Evolutionary conservation across 64 coral and sea anemone species (phyloP).

Genomic region (Pocillopora verrucosa): DNA sequence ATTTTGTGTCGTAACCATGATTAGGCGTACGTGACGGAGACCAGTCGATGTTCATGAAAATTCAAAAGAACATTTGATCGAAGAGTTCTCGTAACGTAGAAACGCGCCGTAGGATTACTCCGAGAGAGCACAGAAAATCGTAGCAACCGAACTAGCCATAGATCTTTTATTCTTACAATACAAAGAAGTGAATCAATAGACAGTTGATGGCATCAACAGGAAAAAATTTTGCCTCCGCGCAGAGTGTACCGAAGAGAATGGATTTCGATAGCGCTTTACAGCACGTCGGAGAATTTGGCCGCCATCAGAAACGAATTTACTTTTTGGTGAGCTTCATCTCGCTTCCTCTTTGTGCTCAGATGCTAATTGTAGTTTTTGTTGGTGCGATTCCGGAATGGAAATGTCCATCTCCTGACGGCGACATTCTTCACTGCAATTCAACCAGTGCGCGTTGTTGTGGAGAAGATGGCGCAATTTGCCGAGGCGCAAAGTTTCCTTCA

Average conservation of each 20-base stretch:
- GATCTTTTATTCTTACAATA: not conserved
- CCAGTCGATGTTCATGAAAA: too few relatives aligned
- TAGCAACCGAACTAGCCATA: not conserved
- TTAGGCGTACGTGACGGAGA: too few relatives aligned
- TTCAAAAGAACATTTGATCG: too few relatives aligned
- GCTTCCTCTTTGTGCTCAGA: slow-evolving; percentile 58
- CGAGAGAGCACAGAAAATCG: not conserved
- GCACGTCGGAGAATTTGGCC: slow-evolving; percentile 81
- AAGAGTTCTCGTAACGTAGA: too few relatives aligned
- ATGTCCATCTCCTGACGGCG: slow-evolving; percentile 12
- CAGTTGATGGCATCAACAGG: not conserved
- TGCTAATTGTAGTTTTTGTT: slow-evolving; percentile 79
- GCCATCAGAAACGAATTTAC: slow-evolving; percentile 69
- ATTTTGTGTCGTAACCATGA: too few relatives aligned
- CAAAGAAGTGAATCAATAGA: not conserved
- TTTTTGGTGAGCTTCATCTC: slow-evolving; percentile 52
- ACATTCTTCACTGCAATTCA: slow-evolving; percentile 7
- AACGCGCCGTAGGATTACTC: too few relatives aligned
- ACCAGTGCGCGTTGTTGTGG: slow-evolving; percentile 16
- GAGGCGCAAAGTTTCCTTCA: slow-evolving; percentile 44
- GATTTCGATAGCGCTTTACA: slow-evolving; percentile 73
- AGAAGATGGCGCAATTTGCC: slow-evolving; percentile 66
- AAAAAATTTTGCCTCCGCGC: not conserved
- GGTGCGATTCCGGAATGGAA: slow-evolving; percentile 76
- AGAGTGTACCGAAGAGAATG: slow-evolving; percentile 29